phyloP scores from a whole-genome alignment of 2,888 invertebrate species.

The Eulithis testata region DNA sequence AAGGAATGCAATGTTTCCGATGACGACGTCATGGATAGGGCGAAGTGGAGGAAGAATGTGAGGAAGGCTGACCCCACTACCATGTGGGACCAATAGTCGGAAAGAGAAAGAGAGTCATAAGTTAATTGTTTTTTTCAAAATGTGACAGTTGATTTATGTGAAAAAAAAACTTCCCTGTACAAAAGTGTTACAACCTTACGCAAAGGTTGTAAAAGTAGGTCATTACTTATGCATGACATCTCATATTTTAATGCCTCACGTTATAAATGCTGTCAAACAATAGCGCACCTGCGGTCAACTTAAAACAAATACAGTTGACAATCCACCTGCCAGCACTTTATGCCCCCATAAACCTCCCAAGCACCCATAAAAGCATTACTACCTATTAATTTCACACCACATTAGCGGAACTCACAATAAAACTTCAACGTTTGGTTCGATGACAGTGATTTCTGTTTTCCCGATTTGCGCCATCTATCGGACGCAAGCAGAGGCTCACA shows the following conservation, averaged over 20 bases:
- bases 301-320: slow-evolving; percentile 73
- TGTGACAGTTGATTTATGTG: neutral
- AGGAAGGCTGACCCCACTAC: no score
- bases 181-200: slow-evolving; percentile 20
- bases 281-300: slow-evolving; percentile 67
- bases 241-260: slow-evolving; percentile 44
- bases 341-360: slow-evolving; percentile 78
- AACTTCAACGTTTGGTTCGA: slow-evolving; percentile 78
- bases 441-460: slow-evolving; percentile 78
- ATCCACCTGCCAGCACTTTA: slow-evolving; percentile 76
- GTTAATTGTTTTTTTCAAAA: no score
- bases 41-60: no score
- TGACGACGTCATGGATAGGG: no score
- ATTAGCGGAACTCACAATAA: slow-evolving; percentile 84
- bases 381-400: slow-evolving; percentile 85
- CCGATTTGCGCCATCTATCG: slow-evolving; percentile 78
- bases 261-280: slow-evolving; percentile 56
- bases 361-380: slow-evolving; percentile 83
- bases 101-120: no score
- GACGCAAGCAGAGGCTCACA: slow-evolving; percentile 58
- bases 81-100: no score
- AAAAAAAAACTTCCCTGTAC: slow-evolving; percentile 3
- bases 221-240: slow-evolving; percentile 34
- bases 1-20: no score
- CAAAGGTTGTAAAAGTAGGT: slow-evolving; percentile 32